A percentile compares a stretch with the other conserved stretches of the same genome.
Conservation (phyloP, 2,797 vertebrate genomes). For the Tarsius wallacei region DNA sequence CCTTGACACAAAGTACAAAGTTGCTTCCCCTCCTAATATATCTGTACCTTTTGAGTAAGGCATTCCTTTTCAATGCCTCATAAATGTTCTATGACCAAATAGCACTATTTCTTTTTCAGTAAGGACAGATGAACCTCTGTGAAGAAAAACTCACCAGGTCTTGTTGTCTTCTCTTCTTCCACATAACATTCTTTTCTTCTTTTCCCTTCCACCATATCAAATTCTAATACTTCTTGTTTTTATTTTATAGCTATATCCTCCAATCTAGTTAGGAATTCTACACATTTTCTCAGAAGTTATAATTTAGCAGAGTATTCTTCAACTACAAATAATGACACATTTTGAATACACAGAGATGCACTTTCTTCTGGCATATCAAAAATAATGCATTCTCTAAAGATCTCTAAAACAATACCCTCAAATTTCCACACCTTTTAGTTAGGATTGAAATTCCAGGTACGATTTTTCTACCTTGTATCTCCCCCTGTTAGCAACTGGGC, state of each 20-base stretch:
- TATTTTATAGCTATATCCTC: background rate
- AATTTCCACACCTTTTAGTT: constrained; percentile 3
- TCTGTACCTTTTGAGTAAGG: background rate
- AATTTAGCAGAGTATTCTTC: background rate
- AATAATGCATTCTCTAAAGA: background rate
- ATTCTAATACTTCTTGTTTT: constrained; percentile 6
- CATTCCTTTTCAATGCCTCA: background rate
- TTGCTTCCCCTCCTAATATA: background rate
- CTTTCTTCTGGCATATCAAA: constrained; percentile 29
- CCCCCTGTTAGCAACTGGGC: background rate
- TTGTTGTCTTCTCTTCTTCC: background rate
- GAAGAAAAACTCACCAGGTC: background rate
- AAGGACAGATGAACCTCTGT: constrained; percentile 6
- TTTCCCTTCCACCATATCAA: constrained; percentile 17
- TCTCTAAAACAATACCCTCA: background rate
- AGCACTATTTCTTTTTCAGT: background rate
- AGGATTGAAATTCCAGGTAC: background rate
- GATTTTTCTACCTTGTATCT: constrained; percentile 13
- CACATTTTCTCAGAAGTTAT: constrained; percentile 16
- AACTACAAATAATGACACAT: background rate
- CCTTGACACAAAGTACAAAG: background rate
- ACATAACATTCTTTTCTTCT: background rate
- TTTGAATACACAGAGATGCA: background rate
- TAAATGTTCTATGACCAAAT: background rate
- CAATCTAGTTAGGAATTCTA: background rate